phyloP scores from a whole-genome alignment of 2,113 vertebrate genomes.

The Daubentonia madagascariensis region DNA sequence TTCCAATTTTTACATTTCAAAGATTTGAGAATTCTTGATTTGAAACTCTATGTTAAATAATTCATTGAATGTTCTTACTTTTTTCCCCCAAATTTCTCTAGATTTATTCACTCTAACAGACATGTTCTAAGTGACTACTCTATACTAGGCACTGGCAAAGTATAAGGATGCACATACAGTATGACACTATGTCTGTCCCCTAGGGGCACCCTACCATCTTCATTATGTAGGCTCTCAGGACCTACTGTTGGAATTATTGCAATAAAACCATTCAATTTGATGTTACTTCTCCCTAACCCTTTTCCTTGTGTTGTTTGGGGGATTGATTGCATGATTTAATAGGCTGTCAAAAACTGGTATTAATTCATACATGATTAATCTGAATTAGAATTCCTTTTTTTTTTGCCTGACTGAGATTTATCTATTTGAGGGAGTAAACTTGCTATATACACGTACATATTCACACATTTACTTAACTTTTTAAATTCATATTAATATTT shows the following conservation, averaged over 20 bases:
- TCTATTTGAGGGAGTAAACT: background rate
- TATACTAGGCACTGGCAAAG: background rate
- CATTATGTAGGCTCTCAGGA: background rate
- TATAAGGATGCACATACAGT: accelerated
- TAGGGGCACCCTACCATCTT: too few species aligned
- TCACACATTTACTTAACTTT: background rate
- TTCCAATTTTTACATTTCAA: background rate
- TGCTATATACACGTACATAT: background rate
- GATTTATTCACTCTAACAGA: background rate
- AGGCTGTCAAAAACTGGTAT: background rate
- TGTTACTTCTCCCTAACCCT: background rate
- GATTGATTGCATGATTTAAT: background rate
- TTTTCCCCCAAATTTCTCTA: background rate
- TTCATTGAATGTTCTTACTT: background rate
- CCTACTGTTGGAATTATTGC: background rate
- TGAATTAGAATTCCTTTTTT: background rate
- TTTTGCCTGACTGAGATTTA: background rate
- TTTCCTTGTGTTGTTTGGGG: background rate
- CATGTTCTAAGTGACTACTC: background rate
- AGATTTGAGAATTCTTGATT: background rate
- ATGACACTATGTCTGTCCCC: background rate
- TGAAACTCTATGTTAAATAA: background rate
- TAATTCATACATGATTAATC: background rate
- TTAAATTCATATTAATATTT: background rate
- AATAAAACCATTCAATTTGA: background rate